Base-by-base conservation (phyloP, 2,888 invertebrate genomes). In the Caenorhabditis sp. region DNA sequence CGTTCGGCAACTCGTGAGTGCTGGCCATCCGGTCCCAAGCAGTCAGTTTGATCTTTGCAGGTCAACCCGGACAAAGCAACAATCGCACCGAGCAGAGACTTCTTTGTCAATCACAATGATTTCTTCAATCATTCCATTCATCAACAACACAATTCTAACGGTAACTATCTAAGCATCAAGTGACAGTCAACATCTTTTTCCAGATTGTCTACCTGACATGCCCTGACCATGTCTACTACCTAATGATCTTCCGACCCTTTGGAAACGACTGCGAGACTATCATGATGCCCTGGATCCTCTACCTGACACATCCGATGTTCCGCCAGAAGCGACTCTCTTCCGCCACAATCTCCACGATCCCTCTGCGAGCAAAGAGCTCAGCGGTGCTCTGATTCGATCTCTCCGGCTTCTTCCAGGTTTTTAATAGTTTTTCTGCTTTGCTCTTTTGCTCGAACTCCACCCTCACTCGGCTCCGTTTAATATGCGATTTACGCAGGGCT, bases 201-300 rank as follows among this genome's bases (percentile, higher is more conserved):
- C 70, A 70, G 70, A 39, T 52, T 15, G 63, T 72, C 17, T 63
- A 62, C 43, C 48, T 56, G 0, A 63, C 53, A 0, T 11, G 39
- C 8, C 62, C 56, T 1, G 27, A 35, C 24, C 50, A 56, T 11
- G 63, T 72, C 24, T 62, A 62, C 26, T 62, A 72, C 15, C 15
- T 72, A 8, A 72, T 72, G 72, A 56, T 63, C 17, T 58, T 72
- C 24, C 72, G 72, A 7, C 63, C 58, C n/a, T 63, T 72, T 35
- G 72, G 72, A 20, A 72, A 63, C 30, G 72, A 72, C 30, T 35
- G 37, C n/a, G 63, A 72, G 22, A 53, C 72, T 13, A 48, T 72
- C 11, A 72, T 72, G 48, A 72, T 72, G 48, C 72, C 72, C 1
- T 72, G 72, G 72, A 56, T 72, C 20, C 58, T 72, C n/a, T 63